phyloP scores from a whole-genome alignment of 1,140 invertebrate species.

The Drosophila sp. region DNA sequence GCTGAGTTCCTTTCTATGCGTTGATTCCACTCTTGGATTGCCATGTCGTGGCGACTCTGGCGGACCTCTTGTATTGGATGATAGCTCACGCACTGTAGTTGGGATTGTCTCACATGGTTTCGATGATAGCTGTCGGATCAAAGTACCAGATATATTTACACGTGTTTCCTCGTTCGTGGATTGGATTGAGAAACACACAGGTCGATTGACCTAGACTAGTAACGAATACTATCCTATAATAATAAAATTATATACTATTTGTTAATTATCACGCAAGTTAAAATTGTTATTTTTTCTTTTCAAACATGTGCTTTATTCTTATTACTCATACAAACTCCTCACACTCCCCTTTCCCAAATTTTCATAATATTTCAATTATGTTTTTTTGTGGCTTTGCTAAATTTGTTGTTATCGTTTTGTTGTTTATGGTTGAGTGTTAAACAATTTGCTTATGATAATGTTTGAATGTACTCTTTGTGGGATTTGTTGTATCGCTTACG shows the following conservation, averaged over 20 bases:
- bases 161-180: conserved; percentile 39
- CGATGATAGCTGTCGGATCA: conserved; percentile 37
- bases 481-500: conserved; percentile 53
- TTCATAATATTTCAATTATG: conserved; percentile 25
- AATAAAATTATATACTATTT: neutral
- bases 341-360: conserved; percentile 52
- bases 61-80: conserved; percentile 51
- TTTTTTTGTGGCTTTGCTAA: conserved; percentile 74
- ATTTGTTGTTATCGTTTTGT: conserved; percentile 63
- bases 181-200: conserved; percentile 51
- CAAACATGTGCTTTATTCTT: conserved; percentile 83
- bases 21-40: conserved; percentile 44
- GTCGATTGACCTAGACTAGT: conserved; percentile 5
- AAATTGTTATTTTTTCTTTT: conserved; percentile 45
- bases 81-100: conserved; percentile 47
- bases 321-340: conserved; percentile 79
- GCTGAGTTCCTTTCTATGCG: conserved; percentile 46
- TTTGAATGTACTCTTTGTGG: conserved; percentile 72
- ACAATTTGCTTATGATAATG: conserved; percentile 76
- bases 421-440: conserved; percentile 62
- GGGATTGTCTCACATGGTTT: conserved; percentile 63
- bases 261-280: too few species aligned
- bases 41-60: conserved; percentile 65
- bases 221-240: neutral
- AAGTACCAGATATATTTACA: conserved; percentile 53